Base-by-base conservation (phyloP, 2,888 invertebrate species). In the Netelia virgata region DNA sequence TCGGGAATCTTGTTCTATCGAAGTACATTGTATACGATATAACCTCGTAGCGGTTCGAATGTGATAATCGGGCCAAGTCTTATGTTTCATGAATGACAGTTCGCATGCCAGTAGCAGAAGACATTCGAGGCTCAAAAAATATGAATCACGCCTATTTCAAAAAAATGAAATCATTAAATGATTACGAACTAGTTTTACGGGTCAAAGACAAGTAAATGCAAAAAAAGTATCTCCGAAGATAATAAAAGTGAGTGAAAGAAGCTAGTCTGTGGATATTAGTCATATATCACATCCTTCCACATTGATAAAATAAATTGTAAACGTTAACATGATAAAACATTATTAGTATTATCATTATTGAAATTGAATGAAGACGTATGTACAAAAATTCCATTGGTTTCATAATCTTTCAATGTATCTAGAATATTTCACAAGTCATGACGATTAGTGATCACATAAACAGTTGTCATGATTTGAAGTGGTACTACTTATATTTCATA, bases 61-160 rank as follows among this genome's bases (percentile, higher is more conserved):
- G 28, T 10, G 14, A 69, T 68, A 55, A 64, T 50, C 50, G 70
- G 50, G n/a, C 61, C 20, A 20, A n/a, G 18, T 69, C 9, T 63
- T 18, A 9, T 18, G 59, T 74, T 64, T 28, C 18, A 63, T 20
- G 14, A 72, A 72, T 75, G 74, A 79, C 64, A 75, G n/a, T 79
- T 11, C n/a, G 20, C 6, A 64, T 64, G 76, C 70, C 70, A 59
- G 28, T 41, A 79, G 83, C 83, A 70, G 75, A 79, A 75, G 73
- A 70, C 73, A 74, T 47, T 9, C 5, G 50, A 11, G 10, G 11
- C 36, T 11, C 14, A 11, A 5, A 57, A 20, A 3, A 53, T 64
- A 55, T 81, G 75, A 81, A 81, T 76, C 82, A 72, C 57, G 20
- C 20, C 64, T 68, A 68, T n/a, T n/a, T n/a, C n/a, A 36, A 36